Evolutionary conservation across 2,113 vertebrate species (phyloP).

Genomic region (Poicephalus gulielmi): DNA sequence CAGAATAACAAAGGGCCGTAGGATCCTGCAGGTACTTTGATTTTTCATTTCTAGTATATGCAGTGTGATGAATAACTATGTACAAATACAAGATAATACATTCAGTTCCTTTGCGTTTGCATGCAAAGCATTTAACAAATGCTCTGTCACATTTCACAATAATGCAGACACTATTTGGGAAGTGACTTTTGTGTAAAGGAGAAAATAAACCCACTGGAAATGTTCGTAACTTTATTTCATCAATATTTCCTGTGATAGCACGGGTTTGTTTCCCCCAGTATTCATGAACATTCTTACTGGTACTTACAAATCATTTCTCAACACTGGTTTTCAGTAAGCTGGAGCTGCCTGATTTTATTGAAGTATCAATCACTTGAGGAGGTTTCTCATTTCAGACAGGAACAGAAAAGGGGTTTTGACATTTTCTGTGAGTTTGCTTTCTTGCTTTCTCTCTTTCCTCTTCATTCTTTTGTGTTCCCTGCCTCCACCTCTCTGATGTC

Average conservation of each 20-base stretch:
- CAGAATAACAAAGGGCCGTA: neutral
- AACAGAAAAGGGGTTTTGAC: neutral
- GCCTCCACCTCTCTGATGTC: neutral
- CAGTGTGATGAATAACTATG: neutral
- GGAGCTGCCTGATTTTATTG: neutral
- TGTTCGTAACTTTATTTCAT: neutral
- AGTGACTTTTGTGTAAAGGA: neutral
- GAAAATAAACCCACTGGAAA: neutral
- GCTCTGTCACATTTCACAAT: neutral
- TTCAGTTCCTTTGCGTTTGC: neutral
- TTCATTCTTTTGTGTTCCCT: rapidly evolving
- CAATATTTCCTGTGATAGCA: neutral
- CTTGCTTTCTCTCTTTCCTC: neutral
- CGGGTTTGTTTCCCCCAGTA: rapidly evolving
- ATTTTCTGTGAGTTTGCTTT: neutral
- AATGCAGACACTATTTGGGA: neutral
- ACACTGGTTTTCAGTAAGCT: no score
- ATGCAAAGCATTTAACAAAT: neutral
- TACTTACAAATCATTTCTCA: neutral
- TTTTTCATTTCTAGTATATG: neutral
- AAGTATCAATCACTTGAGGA: neutral
- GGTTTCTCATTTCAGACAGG: neutral
- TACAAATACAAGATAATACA: neutral
- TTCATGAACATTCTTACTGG: neutral
- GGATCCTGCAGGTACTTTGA: neutral